phyloP scores from a whole-genome alignment of 2,113 vertebrate species.

The Muntiacus muntjak region DNA sequence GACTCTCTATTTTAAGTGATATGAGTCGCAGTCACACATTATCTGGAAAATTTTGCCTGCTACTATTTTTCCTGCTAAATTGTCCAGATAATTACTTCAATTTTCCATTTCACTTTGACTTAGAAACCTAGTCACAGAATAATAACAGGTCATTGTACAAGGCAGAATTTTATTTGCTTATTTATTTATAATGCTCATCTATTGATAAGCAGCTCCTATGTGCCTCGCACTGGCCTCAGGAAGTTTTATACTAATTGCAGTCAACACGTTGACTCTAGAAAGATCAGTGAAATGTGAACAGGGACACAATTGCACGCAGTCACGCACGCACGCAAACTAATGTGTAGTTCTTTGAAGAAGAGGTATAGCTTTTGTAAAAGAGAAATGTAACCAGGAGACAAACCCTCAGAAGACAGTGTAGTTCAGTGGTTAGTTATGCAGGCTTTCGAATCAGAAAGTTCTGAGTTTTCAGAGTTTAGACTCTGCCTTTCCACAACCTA shows the following conservation, averaged over 20 bases:
- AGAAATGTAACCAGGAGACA: not conserved
- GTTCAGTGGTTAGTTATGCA: not conserved
- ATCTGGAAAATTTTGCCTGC: conserved; percentile 34
- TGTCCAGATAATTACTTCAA: conserved; percentile 63
- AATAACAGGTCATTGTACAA: not conserved
- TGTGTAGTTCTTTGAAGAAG: not conserved
- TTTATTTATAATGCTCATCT: not conserved
- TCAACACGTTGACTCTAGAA: conserved; percentile 12
- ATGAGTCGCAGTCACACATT: not conserved
- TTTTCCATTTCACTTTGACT: conserved; percentile 54
- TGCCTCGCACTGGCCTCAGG: not conserved
- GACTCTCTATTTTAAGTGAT: not conserved
- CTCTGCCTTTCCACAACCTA: not conserved
- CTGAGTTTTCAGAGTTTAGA: not conserved
- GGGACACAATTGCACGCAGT: not conserved
- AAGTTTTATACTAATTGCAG: conserved; percentile 45
- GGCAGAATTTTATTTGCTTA: conserved; percentile 9
- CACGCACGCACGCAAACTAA: not conserved
- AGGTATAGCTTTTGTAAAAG: not conserved
- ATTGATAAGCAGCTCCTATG: not conserved
- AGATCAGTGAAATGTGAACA: not conserved
- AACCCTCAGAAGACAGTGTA: not conserved
- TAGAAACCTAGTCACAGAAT: conserved; percentile 39
- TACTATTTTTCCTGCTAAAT: conserved; percentile 62
- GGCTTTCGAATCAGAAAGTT: not conserved